Percentiles rank a stretch among this genome's conserved stretches.
phyloP scores from a whole-genome alignment of 2,888 invertebrate species.

The Nemurella pictetii region DNA sequence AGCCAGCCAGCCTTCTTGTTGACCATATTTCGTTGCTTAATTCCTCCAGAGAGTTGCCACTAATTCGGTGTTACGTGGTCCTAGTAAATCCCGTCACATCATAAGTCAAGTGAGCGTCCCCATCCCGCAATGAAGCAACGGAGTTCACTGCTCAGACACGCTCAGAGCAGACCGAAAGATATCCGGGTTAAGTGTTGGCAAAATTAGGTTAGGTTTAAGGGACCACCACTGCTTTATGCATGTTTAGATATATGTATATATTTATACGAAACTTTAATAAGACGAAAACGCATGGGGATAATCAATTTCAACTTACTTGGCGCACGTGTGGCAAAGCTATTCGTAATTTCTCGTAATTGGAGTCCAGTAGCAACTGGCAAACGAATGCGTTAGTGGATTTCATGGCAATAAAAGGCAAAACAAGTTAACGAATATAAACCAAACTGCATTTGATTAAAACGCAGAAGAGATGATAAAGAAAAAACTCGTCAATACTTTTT shows the following conservation, averaged over 20 bases:
- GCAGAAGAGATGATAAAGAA: too few relatives aligned
- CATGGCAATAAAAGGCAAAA: too few relatives aligned
- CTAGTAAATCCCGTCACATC: not conserved
- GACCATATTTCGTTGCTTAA: conserved; percentile 23
- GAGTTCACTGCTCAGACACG: not conserved
- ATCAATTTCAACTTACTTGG: not conserved
- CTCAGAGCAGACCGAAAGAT: not conserved
- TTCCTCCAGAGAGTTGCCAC: conserved; percentile 16
- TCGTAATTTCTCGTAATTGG: not conserved
- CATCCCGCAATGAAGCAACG: not conserved
- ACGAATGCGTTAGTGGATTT: too few relatives aligned
- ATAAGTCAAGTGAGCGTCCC: conserved; percentile 15
- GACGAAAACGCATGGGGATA: not conserved
- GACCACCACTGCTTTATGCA: not conserved
- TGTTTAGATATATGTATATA: not conserved
- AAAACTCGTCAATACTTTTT: not conserved
- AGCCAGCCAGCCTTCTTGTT: not conserved
- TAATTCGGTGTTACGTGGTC: conserved; percentile 24
- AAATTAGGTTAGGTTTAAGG: not conserved
- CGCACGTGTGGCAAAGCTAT: not conserved
- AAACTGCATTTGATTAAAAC: too few relatives aligned
- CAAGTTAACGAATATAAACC: too few relatives aligned
- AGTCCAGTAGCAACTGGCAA: too few relatives aligned
- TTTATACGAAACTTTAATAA: not conserved
- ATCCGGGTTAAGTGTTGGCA: not conserved